Conservation (phyloP, 2,888 invertebrate genomes). For the Metellina segmentata region DNA sequence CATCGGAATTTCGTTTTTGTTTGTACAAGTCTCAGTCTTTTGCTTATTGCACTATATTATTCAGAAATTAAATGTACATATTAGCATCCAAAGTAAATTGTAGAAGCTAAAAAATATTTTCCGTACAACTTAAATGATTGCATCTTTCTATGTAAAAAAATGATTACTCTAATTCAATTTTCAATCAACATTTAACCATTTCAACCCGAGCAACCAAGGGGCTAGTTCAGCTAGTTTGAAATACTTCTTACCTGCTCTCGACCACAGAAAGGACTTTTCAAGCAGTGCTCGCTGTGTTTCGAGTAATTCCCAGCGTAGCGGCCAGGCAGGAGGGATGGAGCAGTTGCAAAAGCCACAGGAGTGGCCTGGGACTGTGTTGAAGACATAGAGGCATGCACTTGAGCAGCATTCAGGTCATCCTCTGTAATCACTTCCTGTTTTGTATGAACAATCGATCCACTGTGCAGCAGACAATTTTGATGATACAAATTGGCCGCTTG, state of each 20-base stretch:
- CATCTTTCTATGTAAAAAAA: too few species aligned
- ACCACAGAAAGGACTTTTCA: conserved; percentile 65
- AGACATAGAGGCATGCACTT: conserved; percentile 27
- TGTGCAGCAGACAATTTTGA: conserved; percentile 40
- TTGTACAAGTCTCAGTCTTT: too few species aligned
- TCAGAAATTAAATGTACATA: too few species aligned
- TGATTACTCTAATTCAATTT: too few species aligned
- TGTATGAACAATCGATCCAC: conserved; percentile 54
- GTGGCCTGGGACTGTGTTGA: conserved; percentile 18
- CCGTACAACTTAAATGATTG: too few species aligned
- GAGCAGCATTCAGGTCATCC: conserved; percentile 54
- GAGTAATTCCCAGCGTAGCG: conserved; percentile 56
- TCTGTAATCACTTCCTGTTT: conserved; percentile 75
- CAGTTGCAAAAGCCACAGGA: conserved; percentile 45
- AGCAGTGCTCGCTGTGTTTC: conserved; percentile 55
- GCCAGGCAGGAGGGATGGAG: conserved; percentile 41
- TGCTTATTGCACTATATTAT: too few species aligned
- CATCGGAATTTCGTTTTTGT: too few species aligned
- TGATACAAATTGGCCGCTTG: conserved; percentile 85
- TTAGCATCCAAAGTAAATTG: too few species aligned
- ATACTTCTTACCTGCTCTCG: conserved; percentile 64
- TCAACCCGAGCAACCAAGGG: too few species aligned
- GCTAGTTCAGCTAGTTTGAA: background rate
- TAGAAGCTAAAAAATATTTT: too few species aligned
- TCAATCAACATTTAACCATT: too few species aligned